Percentiles rank a stretch among this genome's conserved stretches.
phyloP scores from a whole-genome alignment of 2,113 vertebrate species.

The Anthoscopus minutus region DNA sequence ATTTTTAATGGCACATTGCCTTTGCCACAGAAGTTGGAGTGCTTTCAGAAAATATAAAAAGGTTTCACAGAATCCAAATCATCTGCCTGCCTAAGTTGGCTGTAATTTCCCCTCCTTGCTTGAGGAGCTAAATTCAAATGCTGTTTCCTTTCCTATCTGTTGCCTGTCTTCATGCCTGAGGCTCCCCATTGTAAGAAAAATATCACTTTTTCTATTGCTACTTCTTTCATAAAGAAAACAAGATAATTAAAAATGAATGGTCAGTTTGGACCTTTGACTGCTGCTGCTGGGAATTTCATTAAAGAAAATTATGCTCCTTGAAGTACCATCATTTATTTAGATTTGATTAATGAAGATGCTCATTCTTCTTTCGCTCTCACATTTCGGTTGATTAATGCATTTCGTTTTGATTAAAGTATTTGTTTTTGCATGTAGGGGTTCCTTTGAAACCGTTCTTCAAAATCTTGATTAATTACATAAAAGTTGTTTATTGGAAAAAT shows the following conservation, averaged over 20 bases:
- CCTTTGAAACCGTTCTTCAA: slow-evolving; percentile 1
- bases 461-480: neutral
- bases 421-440: neutral
- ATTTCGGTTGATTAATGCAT: neutral
- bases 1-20: neutral
- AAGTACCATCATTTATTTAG: neutral
- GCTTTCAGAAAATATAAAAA: neutral
- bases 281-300: neutral
- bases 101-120: neutral
- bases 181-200: neutral
- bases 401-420: slow-evolving; percentile 19
- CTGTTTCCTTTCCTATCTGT: neutral
- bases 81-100: neutral
- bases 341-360: slow-evolving; percentile 6
- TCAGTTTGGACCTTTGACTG: neutral
- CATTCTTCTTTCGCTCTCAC: neutral
- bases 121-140: neutral
- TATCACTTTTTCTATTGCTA: neutral
- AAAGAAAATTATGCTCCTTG: neutral
- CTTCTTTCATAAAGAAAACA: neutral
- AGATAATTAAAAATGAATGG: neutral
- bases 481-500: neutral
- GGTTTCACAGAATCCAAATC: neutral
- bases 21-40: neutral
- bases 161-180: neutral